Evolutionary conservation across 2,888 invertebrate species (phyloP).

Genomic region (Chironomus tentans): DNA sequence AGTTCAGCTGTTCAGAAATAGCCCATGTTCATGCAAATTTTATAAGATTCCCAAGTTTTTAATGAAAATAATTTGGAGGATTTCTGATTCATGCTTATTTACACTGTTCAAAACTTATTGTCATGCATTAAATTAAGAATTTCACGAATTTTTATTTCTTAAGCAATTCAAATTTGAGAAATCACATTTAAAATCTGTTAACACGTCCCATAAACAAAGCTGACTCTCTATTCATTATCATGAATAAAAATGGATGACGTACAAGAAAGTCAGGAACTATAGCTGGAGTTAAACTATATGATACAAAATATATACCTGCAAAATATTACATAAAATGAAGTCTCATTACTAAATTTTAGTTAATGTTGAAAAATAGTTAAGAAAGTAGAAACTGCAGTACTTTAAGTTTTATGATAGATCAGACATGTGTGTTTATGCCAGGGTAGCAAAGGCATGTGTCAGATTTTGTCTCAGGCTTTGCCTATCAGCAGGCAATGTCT

Average conservation of each 20-base stretch:
- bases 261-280: background rate
- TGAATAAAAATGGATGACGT: background rate
- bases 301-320: background rate
- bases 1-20: too few species aligned
- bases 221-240: background rate
- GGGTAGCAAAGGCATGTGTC: too few species aligned
- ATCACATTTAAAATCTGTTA: background rate
- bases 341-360: background rate
- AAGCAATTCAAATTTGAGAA: background rate
- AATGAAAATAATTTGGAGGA: too few species aligned
- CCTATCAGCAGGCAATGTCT: too few species aligned
- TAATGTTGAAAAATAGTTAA: too few species aligned
- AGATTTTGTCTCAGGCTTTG: too few species aligned
- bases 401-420: too few species aligned
- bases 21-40: too few species aligned
- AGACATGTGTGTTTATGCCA: too few species aligned
- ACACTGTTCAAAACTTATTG: background rate
- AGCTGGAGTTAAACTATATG: background rate
- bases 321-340: background rate
- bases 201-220: background rate
- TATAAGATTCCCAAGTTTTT: too few species aligned
- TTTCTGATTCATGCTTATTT: too few species aligned
- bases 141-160: background rate
- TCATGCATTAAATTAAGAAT: background rate
- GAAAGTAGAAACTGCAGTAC: too few species aligned